Percentiles rank a stretch among this genome's conserved stretches.
Conservation (phyloP, 2,888 invertebrate species). For the Lithophane leautieri region DNA sequence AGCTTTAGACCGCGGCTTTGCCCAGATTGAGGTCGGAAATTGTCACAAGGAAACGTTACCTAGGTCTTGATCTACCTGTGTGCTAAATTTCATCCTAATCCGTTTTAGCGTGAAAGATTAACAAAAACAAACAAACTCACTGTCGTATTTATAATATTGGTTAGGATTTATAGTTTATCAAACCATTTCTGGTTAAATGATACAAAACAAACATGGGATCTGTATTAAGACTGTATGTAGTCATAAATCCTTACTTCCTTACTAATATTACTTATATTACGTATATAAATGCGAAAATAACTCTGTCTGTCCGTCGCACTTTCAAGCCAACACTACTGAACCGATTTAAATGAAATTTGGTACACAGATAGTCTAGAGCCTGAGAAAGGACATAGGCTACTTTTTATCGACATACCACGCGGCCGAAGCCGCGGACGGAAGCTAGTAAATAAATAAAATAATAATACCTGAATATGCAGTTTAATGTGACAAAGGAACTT, state of each 20-base stretch:
- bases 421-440: no score
- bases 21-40: not conserved
- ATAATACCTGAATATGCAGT: constrained; percentile 86
- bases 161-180: not conserved
- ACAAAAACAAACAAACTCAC: not conserved
- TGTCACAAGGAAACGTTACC: not conserved
- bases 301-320: no score
- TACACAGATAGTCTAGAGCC: no score
- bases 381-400: no score
- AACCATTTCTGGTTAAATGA: not conserved
- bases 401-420: no score
- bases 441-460: not conserved
- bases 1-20: not conserved
- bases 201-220: not conserved
- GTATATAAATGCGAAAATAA: no score
- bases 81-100: not conserved
- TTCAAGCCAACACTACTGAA: no score
- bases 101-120: not conserved
- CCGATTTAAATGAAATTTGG: no score
- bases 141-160: not conserved
- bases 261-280: no score
- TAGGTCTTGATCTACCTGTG: no score
- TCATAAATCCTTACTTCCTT: no score
- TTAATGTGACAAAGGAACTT: constrained; percentile 86
- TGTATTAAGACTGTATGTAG: not conserved